A percentile compares a stretch with the other conserved stretches of the same genome.
phyloP scores from a whole-genome alignment of 2,113 vertebrate species.

The Malurus elegans region DNA sequence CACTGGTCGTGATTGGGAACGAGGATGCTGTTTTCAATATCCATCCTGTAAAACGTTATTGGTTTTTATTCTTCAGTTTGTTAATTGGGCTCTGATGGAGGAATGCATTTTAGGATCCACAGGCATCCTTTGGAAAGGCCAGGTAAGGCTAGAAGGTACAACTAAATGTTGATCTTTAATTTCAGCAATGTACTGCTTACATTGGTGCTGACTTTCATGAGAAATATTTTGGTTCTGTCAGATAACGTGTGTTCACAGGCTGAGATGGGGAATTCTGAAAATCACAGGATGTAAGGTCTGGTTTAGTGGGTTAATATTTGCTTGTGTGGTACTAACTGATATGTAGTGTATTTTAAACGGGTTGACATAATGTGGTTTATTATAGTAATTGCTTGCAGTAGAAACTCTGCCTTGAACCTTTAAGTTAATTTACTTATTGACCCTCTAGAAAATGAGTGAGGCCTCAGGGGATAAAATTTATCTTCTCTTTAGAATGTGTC shows the following conservation, averaged over 20 bases:
- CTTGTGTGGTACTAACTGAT: not conserved
- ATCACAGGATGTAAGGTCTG: not conserved
- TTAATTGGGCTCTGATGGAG: conserved; percentile 41
- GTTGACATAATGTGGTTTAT: not conserved
- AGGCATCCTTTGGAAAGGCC: not conserved
- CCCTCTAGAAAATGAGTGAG: not conserved
- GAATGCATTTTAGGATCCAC: conserved; percentile 19
- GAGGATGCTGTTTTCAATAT: not conserved
- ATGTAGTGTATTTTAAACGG: not conserved
- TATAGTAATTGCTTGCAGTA: not conserved
- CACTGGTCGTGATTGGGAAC: not conserved
- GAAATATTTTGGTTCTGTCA: not conserved
- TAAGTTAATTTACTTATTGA: not conserved
- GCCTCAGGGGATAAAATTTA: not conserved
- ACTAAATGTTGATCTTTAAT: not conserved
- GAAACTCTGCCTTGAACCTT: not conserved
- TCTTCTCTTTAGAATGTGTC: not conserved
- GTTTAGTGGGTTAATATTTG: not conserved
- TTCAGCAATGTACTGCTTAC: not conserved
- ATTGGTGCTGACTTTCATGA: not conserved
- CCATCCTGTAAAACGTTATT: not conserved
- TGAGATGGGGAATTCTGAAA: not conserved
- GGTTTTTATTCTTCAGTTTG: not conserved
- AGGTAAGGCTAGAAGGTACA: conserved; percentile 67
- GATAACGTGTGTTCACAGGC: not conserved